Evolutionary conservation across 2,113 vertebrate species (phyloP).

Genomic region (Chascanopsetta lugubris): DNA sequence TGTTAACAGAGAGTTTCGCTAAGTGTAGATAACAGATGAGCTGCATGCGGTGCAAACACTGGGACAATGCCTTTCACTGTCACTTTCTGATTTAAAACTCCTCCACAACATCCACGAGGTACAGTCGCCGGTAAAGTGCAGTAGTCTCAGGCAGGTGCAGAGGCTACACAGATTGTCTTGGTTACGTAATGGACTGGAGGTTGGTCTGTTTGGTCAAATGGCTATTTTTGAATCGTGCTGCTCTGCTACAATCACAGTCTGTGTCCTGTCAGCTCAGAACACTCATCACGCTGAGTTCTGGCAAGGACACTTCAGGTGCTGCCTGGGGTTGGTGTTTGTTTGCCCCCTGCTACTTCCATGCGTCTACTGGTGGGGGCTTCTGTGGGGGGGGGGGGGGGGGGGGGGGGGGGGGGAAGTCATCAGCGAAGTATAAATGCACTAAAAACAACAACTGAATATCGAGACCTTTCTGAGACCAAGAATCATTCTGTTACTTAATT

Average conservation of each 20-base stretch:
- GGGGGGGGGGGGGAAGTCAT: too few species aligned
- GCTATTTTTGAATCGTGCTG: slow-evolving; percentile 47
- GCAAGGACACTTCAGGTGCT: background rate
- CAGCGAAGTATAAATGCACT: background rate
- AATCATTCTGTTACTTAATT: slow-evolving; percentile 1
- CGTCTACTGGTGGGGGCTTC: too few species aligned
- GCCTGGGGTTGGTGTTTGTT: slow-evolving; percentile 11
- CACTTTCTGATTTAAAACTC: background rate
- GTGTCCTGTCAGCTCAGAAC: slow-evolving; percentile 5
- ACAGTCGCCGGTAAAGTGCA: background rate
- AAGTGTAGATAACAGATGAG: slow-evolving; percentile 1
- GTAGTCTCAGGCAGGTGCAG: slow-evolving; percentile 23
- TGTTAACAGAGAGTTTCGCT: slow-evolving; percentile 4
- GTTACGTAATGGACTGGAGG: slow-evolving; percentile 46
- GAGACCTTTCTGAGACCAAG: background rate
- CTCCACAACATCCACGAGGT: background rate
- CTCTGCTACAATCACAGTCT: slow-evolving; percentile 35
- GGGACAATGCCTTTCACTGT: background rate
- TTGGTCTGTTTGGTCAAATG: slow-evolving; percentile 44
- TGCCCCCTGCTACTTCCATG: background rate
- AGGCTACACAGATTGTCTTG: slow-evolving; percentile 3
- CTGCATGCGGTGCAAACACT: slow-evolving; percentile 6
- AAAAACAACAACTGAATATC: background rate
- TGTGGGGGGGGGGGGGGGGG: too few species aligned
- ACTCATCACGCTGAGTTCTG: slow-evolving; percentile 21